Evolutionary conservation across 2,888 invertebrate species (phyloP).

Genomic region (Sicus ferrugineus): DNA sequence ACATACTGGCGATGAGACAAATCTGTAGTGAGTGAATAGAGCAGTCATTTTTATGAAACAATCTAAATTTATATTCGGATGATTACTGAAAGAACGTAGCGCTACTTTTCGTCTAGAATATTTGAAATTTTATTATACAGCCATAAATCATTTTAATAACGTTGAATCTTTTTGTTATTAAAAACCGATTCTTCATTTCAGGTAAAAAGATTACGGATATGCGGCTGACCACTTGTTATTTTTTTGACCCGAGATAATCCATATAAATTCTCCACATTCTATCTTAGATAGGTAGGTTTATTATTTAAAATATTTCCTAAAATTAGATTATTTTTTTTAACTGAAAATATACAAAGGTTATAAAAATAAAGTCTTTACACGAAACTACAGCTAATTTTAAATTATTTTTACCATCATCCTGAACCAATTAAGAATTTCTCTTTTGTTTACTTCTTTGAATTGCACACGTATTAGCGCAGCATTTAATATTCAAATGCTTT

Average conservation of each 20-base stretch:
- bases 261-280: no score
- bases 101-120: background rate
- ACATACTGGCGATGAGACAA: background rate
- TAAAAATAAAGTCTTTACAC: background rate
- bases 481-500: conserved; percentile 21
- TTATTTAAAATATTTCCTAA: no score
- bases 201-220: no score
- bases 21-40: background rate
- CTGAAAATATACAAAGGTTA: no score
- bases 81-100: background rate
- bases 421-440: conserved; percentile 19
- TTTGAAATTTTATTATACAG: no score
- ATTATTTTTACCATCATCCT: background rate
- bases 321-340: no score
- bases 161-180: background rate
- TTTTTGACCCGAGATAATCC: no score
- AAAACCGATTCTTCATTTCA: no score
- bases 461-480: background rate
- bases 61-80: background rate
- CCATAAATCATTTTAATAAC: no score
- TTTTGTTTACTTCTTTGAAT: background rate
- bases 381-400: background rate
- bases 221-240: no score
- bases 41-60: no score
- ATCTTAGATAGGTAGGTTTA: no score